Evolutionary conservation across 2,888 invertebrate species (phyloP).

Genomic region (Zeuzera pyrina): DNA sequence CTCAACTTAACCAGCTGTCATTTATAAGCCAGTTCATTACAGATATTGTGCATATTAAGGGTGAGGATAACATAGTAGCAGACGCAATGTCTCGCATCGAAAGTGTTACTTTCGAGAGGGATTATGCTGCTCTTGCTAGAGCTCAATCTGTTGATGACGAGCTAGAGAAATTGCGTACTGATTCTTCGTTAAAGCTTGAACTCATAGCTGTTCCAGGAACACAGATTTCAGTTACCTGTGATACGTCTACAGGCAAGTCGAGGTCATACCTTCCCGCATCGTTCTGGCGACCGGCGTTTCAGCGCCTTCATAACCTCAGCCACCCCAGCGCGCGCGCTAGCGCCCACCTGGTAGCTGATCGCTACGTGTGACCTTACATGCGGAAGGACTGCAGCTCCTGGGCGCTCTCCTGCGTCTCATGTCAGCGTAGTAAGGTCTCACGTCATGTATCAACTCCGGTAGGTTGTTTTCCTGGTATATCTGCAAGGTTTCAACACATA

Average conservation of each 20-base stretch:
- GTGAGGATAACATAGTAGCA: conserved; percentile 18
- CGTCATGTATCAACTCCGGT: conserved; percentile 12
- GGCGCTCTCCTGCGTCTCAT: conserved; percentile 12
- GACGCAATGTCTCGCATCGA: conserved; percentile 20
- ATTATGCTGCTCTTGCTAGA: conserved; percentile 2
- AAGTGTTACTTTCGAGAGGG: conserved; percentile 8
- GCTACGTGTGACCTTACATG: conserved; percentile 31
- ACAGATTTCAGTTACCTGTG: background rate
- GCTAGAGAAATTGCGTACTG: background rate
- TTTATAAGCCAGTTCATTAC: no score
- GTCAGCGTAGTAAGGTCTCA: conserved; percentile 24
- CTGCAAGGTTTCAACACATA: conserved; percentile 13
- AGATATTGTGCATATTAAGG: conserved; percentile 8
- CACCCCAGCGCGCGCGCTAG: conserved; percentile 6
- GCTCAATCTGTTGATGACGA: conserved; percentile 7
- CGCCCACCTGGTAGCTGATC: conserved; percentile 17
- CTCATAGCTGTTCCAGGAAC: conserved; percentile 11
- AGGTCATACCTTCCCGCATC: background rate
- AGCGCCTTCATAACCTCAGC: conserved; percentile 5
- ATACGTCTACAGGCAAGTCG: conserved; percentile 1
- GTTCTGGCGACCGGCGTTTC: background rate
- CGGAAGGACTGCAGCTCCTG: conserved; percentile 23
- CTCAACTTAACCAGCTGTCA: no score
- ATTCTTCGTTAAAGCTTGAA: conserved; percentile 10
- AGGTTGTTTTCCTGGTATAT: conserved; percentile 7